Percentiles rank a stretch among this genome's conserved stretches.
Evolutionary conservation across 1,140 invertebrate genomes (phyloP).

Genomic region (Zelostemma sp.): DNA sequence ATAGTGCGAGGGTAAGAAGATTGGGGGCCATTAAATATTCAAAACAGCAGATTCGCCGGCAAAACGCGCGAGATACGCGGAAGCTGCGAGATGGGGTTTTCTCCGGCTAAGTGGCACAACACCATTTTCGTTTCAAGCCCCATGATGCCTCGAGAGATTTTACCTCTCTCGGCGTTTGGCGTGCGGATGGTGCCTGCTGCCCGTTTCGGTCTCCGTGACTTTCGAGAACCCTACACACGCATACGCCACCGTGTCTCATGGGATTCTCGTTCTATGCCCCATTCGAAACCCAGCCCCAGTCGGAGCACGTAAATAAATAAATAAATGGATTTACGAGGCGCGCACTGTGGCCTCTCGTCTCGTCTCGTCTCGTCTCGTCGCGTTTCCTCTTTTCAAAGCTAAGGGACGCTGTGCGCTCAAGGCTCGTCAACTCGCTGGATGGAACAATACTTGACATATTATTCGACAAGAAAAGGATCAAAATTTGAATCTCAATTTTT

Average conservation of each 20-base stretch:
- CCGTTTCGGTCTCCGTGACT: slow-evolving; percentile 54
- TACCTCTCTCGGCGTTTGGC: slow-evolving; percentile 27
- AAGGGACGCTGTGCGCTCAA: slow-evolving; percentile 29
- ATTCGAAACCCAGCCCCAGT: slow-evolving; percentile 44
- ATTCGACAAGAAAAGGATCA: slow-evolving; percentile 13
- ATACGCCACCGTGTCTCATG: slow-evolving; percentile 34
- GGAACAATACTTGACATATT: slow-evolving; percentile 41
- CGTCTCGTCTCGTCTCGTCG: neutral
- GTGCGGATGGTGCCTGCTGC: slow-evolving; percentile 9
- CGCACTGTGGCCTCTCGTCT: slow-evolving; percentile 13
- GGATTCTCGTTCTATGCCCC: slow-evolving; percentile 43
- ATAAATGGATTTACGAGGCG: slow-evolving; percentile 62
- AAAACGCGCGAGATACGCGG: slow-evolving; percentile 38
- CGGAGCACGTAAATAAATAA: slow-evolving; percentile 63
- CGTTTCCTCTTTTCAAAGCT: no score
- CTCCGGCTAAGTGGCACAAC: slow-evolving; percentile 59
- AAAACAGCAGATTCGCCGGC: slow-evolving; percentile 47
- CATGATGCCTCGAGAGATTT: slow-evolving; percentile 54
- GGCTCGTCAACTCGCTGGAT: slow-evolving; percentile 43
- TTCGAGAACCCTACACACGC: slow-evolving; percentile 48
- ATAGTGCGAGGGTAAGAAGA: slow-evolving; percentile 38
- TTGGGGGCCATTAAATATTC: slow-evolving; percentile 51
- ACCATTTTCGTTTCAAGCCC: slow-evolving; percentile 60
- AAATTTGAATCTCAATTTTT: neutral
- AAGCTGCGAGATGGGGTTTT: slow-evolving; percentile 36